Evolutionary conservation across 2,797 vertebrate species (phyloP), one percentile per base, ranked within the genome.

Genomic region (Toxotes lorentzi): DNA sequence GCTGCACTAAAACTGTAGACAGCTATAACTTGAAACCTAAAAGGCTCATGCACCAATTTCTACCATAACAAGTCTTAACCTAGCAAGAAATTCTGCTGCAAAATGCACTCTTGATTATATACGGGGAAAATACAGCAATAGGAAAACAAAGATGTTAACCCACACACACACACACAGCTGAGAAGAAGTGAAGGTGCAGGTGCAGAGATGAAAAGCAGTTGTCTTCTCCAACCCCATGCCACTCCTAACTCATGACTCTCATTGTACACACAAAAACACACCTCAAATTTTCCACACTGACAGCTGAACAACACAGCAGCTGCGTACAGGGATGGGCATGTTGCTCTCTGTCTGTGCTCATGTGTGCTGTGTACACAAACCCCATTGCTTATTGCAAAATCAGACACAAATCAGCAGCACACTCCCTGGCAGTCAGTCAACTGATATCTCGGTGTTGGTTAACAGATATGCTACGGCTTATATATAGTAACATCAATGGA

Each of bases 231-330:
- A 67, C 71, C 60, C 70, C 23, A 40, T 51, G 84, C 88, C 88
- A 89, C 84, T 86, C 88, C 86, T 73, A 82, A 58, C n/a, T 80
- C 45, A 75, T 58, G 72, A 58, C 61, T 84, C 77, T 88, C 70
- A 73, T 48, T 84, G 86, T 87, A 82, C 79, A 85, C 84, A 84
- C 76, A 84, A 85, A 86, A 86, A 81, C 89, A 89, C 90, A 89
- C 83, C 88, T 89, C 70, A 78, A 63, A 88, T 85, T 69, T 85
- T 89, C 83, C 84, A 91, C 73, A 73, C 59, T 32, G 77, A 92
- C 93, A 93, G 92, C 89, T 93, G 91, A 91, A 79, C 75, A 80
- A 73, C 89, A 73, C 65, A 71, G 81, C 91, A 93, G 92, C 91
- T 93, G 91, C 85, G 86, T 58, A 3, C 38, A 87, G 90, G 89